Evolutionary conservation across 2,888 invertebrate genomes (phyloP), one percentile per base, ranked within the genome.

Genomic region (Chymomyza fuscimana): DNA sequence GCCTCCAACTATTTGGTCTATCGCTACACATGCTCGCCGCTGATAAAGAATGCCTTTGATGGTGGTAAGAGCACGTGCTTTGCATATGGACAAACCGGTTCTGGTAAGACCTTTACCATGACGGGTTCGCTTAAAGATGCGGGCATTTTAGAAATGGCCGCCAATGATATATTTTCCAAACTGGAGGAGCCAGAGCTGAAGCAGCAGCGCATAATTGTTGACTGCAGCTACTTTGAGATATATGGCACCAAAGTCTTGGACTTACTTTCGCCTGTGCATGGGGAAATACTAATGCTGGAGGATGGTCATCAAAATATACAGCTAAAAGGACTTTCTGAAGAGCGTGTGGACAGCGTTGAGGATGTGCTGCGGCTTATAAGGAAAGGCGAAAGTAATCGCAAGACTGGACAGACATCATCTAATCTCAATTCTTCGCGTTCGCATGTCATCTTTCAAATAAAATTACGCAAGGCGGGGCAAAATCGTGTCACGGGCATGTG

Each of bases 21-120:
- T 22, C 25, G 96, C 91, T 98, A 97, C 92, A 98, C 99, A 73
- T 99, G 99, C 58, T 97, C 97, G 92, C 99, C 99, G n/a, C 93
- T 99, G 80, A 98, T 99, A 70, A 96, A 97, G 92, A 98, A 98
- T 69, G 96, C 99, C 91, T 99, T 99, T 93, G 98, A 99, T 81
- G 97, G 97, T 74, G 98, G 98, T 60, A 98, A 98, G 96, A 98
- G 99, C 22, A 99, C 99, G 40, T 99, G 99, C 92, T 99, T 99
- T 93, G 99, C 99, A 12, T 99, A 99, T 92, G 99, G 99, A 65
- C 99, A 99, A 93, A 99, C 99, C 2, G 99, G 99, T 52, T 97
- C 97, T 88, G 94, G 98, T 91, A 96, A 99, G 94, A 95, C 99
- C 86, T 96, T 99, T 93, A 99, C 99, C 36, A 99, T 99, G 99